Evolutionary conservation across 2,113 vertebrate species (phyloP), one percentile per base, ranked within the genome.

Genomic region (Callionymus lyra): DNA sequence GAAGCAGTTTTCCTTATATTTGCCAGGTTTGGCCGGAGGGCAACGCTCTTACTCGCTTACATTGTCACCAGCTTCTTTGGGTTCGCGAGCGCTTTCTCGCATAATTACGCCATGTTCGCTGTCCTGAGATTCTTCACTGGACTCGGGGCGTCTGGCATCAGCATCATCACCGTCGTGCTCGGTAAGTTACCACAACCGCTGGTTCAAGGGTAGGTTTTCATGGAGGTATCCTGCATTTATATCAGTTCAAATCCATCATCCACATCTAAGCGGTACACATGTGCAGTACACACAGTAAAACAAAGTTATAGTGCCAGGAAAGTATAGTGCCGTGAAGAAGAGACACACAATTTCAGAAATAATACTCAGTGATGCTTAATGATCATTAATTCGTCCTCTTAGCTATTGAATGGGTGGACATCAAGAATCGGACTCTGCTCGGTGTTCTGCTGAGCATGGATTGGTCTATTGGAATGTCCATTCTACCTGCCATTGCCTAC

Each of bases 391-490:
- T 17, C 17, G 1, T 59, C 6, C 13, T 39, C 14, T 12, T 12
- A 82, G 79, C 53, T 38, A 38, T 82, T 33, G 82, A 83, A 44
- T 84, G 82, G 82, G 63, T 76, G 34, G 79, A 78, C 36, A 70
- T 82, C n/a, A 61, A 68, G 34, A 77, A 76, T 59, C 67, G 79
- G 10, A 70, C 75, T 2, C 4, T 31, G 11, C 50, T 68, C 12
- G 53, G 38, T 1, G 47, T 79, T 41, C 33, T 82, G 11, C 21
- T 74, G n/a, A 80, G 72, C 44, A 6, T 77, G 34, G 77, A 79
- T 39, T 84, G 82, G 81, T 65, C 62, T 40, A 0, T 62, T 12
- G 38, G 14, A 13, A 39, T 50, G 14, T 11, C 16, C 16, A 1
- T 82, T 10, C 53, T 84, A 4, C 53, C 77, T 12, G 31, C 33